Base-by-base conservation (phyloP, 2,888 invertebrate species). In the Philaethria dido region DNA sequence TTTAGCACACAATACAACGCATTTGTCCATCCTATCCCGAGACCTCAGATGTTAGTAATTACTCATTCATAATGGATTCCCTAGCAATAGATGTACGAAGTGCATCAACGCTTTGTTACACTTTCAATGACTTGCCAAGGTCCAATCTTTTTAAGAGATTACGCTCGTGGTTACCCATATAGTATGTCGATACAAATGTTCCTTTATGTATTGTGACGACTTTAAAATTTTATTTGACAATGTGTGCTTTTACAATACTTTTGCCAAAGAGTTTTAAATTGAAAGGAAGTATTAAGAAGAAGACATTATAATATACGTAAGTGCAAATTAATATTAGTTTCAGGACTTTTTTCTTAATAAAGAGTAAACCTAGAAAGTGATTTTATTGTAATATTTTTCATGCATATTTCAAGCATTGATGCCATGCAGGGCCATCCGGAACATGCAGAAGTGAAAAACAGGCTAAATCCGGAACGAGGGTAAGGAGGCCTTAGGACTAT, bases 111-210 rank as follows among this genome's bases (percentile, higher is more conserved):
- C 57, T 59, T 68, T 60, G 60, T 68, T 68, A 61, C 52, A 52
- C n/a, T 42, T 20, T 25, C 60, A 70, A 74, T 72, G 72, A 76
- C 73, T 75, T 69, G 72, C 76, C 83, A 86, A 85, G 85, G 81
- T 85, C 85, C 80, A 84, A 85, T 82, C 84, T 84, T 86, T 86
- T 80, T 79, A 71, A 71, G 73, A 75, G 77, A 80, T 78, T 81
- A 80, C 82, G 73, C 74, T 60, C 45, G 25, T 18, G 44, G 44
- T 14, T 29, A 4, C 52, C 29, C 29, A 0, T 44, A 25, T 16
- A 45, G 29, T 6, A 22, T 39, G 16, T 52, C n/a, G 25, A 25
- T 29, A 29, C n/a, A 9, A 29, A 16, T n/a, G 20, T 20, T 20
- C 18, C 29, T 14, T 48, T 48, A 14, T 22, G 8, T 25, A n/a